Evolutionary conservation across 30 jellyfish, hydroid and myxozoan species (phyloP).

Genomic region (Chironex yamaguchii): DNA sequence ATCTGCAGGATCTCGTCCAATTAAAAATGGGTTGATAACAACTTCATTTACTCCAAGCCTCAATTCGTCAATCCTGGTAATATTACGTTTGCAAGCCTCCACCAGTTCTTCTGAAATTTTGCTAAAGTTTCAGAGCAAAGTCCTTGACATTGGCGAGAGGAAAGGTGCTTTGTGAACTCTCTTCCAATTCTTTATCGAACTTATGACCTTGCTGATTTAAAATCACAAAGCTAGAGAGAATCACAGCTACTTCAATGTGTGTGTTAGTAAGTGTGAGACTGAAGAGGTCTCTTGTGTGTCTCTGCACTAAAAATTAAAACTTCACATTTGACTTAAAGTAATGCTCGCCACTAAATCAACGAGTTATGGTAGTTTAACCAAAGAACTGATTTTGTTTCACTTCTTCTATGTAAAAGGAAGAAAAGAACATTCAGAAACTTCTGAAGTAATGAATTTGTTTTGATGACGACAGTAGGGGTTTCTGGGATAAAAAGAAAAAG

Average conservation of each 20-base stretch:
- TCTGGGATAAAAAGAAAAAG: too few species aligned
- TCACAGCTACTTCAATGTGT: not conserved
- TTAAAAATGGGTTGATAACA: not conserved
- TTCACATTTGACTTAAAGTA: too few species aligned
- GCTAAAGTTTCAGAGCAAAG: not conserved
- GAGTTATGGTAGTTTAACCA: too few species aligned
- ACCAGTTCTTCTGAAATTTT: slow-evolving; percentile 7
- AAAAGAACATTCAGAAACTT: too few species aligned
- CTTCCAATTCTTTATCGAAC: not conserved
- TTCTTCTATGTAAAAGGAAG: too few species aligned
- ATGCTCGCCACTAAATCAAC: too few species aligned
- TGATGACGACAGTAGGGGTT: too few species aligned
- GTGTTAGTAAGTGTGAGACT: not conserved
- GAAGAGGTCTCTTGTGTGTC: not conserved
- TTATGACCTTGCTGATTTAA: not conserved
- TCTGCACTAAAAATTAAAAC: too few species aligned
- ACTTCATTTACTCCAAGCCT: not conserved
- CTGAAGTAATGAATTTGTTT: too few species aligned
- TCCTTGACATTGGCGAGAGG: not conserved
- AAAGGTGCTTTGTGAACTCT: not conserved
- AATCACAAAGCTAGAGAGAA: not conserved
- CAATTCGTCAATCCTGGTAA: not conserved
- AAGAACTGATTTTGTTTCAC: too few species aligned
- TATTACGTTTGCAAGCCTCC: not conserved
- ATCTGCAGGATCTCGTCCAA: slow-evolving; percentile 18